Percentiles rank a stretch among this genome's conserved stretches.
phyloP scores from a whole-genome alignment of 2,797 vertebrate genomes.

The Synaphobranchus kaupii region DNA sequence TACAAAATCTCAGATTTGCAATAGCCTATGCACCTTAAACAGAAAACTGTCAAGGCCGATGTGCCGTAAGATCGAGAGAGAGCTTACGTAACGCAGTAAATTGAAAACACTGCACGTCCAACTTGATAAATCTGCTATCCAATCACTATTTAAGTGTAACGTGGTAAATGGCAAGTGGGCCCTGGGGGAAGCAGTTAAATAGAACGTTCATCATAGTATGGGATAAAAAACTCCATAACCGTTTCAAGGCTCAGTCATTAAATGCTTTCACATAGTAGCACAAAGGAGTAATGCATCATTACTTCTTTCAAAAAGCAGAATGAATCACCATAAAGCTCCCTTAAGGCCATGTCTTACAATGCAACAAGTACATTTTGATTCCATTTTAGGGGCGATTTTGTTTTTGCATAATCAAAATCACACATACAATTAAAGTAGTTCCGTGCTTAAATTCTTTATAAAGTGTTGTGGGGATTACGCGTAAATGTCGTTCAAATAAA shows the following conservation, averaged over 20 bases:
- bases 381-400: not conserved
- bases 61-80: not conserved
- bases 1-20: not conserved
- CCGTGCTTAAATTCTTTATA: not conserved
- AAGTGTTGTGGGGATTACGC: not conserved
- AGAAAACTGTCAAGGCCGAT: not conserved
- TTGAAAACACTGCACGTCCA: not conserved
- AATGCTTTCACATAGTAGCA: not conserved
- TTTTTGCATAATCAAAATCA: not conserved
- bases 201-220: not conserved
- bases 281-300: not conserved
- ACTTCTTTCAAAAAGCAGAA: not conserved
- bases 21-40: not conserved
- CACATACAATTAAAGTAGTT: not conserved
- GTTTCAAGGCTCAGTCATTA: slow-evolving; percentile 1
- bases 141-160: slow-evolving; percentile 3
- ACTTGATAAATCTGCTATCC: slow-evolving; percentile 4
- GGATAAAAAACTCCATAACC: not conserved
- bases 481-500: not conserved
- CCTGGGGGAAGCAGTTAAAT: not conserved
- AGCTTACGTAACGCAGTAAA: not conserved
- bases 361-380: not conserved
- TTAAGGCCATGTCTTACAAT: not conserved
- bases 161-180: not conserved
- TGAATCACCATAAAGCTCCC: not conserved